Percentiles rank a stretch among this genome's conserved stretches.
Conservation (phyloP, 2,797 vertebrate species). For the Tokudaia tokunoshimensis region DNA sequence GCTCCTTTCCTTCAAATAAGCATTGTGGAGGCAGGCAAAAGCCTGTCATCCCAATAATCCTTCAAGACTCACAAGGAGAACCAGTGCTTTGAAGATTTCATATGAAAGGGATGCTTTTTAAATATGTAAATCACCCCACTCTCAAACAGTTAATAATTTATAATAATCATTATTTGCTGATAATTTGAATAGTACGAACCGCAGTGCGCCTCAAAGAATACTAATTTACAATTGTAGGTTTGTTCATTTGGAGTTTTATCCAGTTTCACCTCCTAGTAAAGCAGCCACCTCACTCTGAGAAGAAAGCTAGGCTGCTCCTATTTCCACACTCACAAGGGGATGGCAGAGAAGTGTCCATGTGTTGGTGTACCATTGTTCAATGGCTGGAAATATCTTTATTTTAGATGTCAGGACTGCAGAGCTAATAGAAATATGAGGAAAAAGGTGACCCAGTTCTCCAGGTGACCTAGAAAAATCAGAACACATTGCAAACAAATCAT, state of each 20-base stretch:
- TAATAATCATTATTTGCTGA: slow-evolving; percentile 80
- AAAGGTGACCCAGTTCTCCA: neutral
- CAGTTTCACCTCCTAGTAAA: slow-evolving; percentile 45
- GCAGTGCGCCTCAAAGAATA: slow-evolving; percentile 14
- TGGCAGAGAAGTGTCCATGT: neutral
- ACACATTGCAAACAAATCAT: neutral
- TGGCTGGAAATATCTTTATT: neutral
- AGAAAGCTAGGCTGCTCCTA: neutral
- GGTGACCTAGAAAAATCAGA: neutral
- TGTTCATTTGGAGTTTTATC: slow-evolving; percentile 10
- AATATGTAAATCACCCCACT: slow-evolving; percentile 75
- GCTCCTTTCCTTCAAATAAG: neutral
- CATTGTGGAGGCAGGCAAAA: slow-evolving; percentile 15
- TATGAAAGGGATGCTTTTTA: slow-evolving; percentile 59
- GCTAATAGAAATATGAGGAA: neutral
- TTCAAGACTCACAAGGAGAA: slow-evolving; percentile 65
- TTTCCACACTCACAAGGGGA: neutral
- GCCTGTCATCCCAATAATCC: slow-evolving; percentile 41
- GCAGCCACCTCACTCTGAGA: neutral
- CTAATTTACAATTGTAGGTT: neutral
- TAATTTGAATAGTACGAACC: slow-evolving; percentile 76
- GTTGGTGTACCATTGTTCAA: neutral
- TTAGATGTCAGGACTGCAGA: neutral
- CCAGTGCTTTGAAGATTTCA: slow-evolving; percentile 16
- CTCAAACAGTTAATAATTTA: slow-evolving; percentile 82